A percentile compares a stretch with the other conserved stretches of the same genome.
Conservation (phyloP, 2,113 vertebrate species). For the Axis porcinus region DNA sequence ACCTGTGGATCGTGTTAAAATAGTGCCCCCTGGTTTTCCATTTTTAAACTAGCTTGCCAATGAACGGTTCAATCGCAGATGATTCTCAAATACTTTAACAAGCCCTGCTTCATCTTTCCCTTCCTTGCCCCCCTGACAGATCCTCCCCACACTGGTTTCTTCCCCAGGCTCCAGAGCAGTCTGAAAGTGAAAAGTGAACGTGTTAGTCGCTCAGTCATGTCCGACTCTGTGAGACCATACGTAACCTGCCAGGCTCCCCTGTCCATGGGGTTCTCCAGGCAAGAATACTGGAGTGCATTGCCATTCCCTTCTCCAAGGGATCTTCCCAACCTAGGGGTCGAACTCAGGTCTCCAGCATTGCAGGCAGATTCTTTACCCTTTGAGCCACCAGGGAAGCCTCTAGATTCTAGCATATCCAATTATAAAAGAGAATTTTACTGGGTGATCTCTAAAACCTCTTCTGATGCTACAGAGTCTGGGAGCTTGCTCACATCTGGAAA, state of each 20-base stretch:
- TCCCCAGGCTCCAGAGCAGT: not conserved
- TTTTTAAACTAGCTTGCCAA: not conserved
- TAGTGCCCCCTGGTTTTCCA: not conserved
- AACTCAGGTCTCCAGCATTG: not conserved
- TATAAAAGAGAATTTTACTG: not conserved
- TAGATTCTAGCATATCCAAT: not conserved
- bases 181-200: not conserved
- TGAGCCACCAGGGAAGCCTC: not conserved
- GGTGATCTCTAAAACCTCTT: not conserved
- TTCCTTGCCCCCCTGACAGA: not conserved
- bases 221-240: rapidly evolving
- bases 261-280: not conserved
- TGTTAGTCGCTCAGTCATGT: not conserved
- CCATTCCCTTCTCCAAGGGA: not conserved
- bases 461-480: not conserved
- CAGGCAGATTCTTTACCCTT: not conserved
- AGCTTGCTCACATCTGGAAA: not conserved
- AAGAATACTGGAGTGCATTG: not conserved
- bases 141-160: not conserved
- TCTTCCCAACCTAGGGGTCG: not conserved
- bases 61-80: not conserved
- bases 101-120: not conserved
- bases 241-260: not conserved
- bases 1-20: not conserved
- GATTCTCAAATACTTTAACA: not conserved